phyloP scores from a whole-genome alignment of 2,113 vertebrate genomes.

The Sebastes schlegelii region DNA sequence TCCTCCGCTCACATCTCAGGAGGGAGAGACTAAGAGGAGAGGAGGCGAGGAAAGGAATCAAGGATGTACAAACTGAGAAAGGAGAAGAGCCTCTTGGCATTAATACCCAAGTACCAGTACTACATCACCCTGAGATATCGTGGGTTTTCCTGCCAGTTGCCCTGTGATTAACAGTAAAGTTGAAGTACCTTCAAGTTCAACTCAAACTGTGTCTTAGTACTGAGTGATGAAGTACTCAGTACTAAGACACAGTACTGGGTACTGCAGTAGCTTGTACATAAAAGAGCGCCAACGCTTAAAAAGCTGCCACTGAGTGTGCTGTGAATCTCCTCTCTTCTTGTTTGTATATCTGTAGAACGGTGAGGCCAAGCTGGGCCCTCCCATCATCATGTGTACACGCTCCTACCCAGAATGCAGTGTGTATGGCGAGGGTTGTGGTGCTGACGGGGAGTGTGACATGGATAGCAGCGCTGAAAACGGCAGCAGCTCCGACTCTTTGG shows the following conservation, averaged over 20 bases:
- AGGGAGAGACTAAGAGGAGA: background rate
- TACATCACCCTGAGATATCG: background rate
- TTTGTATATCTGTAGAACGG: slow-evolving; percentile 75
- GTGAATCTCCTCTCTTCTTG: background rate
- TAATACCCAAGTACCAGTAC: background rate
- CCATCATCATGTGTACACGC: slow-evolving; percentile 85
- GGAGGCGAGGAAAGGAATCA: background rate
- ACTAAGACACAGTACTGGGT: background rate
- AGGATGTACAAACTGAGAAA: background rate
- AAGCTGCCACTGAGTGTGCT: background rate
- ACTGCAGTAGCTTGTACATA: background rate
- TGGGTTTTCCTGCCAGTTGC: background rate
- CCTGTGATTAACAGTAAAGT: background rate
- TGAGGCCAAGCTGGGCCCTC: slow-evolving; percentile 82
- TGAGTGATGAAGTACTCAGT: too few relatives aligned
- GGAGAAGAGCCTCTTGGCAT: background rate
- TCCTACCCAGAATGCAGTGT: slow-evolving; percentile 82
- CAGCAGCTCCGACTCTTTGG: slow-evolving; percentile 81
- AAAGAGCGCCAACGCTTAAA: background rate
- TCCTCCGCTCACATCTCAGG: background rate
- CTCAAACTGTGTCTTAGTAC: background rate
- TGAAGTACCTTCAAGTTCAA: background rate
- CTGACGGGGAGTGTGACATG: slow-evolving; percentile 88
- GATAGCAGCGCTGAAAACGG: slow-evolving; percentile 88
- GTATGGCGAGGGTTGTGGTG: slow-evolving; percentile 81